Evolutionary conservation across 2,113 vertebrate genomes (phyloP).

Genomic region (Ceyx margarethae): DNA sequence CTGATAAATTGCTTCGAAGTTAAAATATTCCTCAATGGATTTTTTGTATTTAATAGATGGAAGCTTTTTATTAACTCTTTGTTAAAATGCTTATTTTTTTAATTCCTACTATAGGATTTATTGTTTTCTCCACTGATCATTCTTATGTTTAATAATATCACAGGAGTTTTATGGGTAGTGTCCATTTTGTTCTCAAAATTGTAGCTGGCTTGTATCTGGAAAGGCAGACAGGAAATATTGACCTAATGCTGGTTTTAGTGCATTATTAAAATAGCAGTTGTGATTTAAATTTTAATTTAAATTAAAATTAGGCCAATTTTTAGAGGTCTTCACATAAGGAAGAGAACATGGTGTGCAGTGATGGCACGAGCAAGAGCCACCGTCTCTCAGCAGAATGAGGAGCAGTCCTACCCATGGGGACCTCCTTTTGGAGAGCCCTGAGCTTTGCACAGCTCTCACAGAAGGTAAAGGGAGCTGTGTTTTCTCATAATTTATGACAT

Average conservation of each 20-base stretch:
- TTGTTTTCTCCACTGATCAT: background rate
- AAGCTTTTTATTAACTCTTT: background rate
- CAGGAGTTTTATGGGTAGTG: background rate
- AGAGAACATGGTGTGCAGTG: rapidly evolving
- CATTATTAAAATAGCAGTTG: background rate
- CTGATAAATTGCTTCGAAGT: background rate
- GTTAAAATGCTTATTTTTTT: background rate
- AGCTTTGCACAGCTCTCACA: background rate
- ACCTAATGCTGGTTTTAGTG: background rate
- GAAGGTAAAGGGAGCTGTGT: background rate
- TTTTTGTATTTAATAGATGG: background rate
- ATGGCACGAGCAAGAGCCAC: background rate
- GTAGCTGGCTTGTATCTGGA: background rate
- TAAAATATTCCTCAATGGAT: background rate
- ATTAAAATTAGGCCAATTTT: background rate
- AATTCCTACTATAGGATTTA: background rate
- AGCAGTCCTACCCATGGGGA: background rate
- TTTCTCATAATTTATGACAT: background rate
- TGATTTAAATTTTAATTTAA: background rate
- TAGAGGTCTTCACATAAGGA: background rate
- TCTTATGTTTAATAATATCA: background rate
- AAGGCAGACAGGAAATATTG: background rate
- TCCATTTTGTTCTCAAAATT: background rate
- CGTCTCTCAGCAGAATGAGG: background rate
- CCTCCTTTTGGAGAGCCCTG: background rate